These are phyloP conservation scores for Acipenser oxyrinchus DNA, from an alignment of 2,797 vertebrate genomes.

Conservation along the genomic window DNA sequence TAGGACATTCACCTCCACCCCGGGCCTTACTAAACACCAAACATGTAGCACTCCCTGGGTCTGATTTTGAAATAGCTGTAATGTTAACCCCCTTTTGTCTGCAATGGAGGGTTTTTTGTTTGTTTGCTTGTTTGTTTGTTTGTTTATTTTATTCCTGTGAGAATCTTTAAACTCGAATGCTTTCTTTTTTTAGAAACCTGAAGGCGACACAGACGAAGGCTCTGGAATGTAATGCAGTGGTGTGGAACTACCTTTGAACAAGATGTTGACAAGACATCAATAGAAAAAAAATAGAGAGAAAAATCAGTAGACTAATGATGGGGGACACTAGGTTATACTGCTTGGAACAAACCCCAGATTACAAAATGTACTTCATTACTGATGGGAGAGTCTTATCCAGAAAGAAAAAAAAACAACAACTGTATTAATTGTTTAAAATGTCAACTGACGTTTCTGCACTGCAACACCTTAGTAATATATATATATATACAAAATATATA, in stretches of 20 bases:
- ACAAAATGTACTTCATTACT: too few species aligned
- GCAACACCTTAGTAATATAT: too few species aligned
- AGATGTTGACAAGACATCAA: not conserved
- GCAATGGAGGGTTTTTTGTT: too few species aligned
- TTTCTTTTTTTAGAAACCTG: conserved; percentile 9
- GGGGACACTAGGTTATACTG: not conserved
- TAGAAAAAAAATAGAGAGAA: not conserved
- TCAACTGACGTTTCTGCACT: not conserved
- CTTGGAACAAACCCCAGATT: not conserved
- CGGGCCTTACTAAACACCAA: too few species aligned
- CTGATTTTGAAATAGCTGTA: too few species aligned
- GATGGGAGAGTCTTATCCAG: too few species aligned
- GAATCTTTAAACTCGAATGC: not conserved
- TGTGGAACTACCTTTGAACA: not conserved
- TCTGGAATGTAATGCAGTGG: conserved; percentile 17
- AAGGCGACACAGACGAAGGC: conserved; percentile 7
- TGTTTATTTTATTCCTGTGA: too few species aligned
- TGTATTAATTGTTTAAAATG: not conserved
- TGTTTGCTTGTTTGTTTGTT: too few species aligned
- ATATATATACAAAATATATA: too few species aligned
- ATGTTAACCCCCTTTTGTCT: too few species aligned
- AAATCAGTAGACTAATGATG: not conserved
- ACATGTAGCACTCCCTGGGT: too few species aligned
- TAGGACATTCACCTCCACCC: too few species aligned
- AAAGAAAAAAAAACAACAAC: conserved; percentile 1